Conservation (phyloP, 2,113 vertebrate genomes). For the Dipodomys stephensi region DNA sequence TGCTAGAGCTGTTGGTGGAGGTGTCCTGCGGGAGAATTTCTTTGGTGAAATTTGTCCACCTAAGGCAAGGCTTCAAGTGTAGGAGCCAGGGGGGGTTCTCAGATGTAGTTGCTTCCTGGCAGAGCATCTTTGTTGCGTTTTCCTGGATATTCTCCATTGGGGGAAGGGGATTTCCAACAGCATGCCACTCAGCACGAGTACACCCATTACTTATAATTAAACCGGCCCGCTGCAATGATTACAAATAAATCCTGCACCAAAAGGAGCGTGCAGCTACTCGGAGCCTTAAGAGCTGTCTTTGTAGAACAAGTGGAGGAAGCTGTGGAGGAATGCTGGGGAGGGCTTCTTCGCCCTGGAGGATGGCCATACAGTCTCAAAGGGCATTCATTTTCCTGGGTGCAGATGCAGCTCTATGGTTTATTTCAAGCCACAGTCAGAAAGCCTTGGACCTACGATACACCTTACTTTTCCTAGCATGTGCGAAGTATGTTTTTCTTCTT, state of each 20-base stretch:
- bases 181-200: conserved; percentile 14
- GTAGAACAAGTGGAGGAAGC: conserved; percentile 65
- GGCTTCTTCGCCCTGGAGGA: conserved; percentile 70
- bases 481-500: not conserved
- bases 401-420: conserved; percentile 72
- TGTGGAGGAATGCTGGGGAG: conserved; percentile 64
- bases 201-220: conserved; percentile 77
- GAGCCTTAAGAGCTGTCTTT: conserved; percentile 65
- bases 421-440: conserved; percentile 74
- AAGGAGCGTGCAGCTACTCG: conserved; percentile 71
- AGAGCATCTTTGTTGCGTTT: not conserved
- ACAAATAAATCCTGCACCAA: conserved; percentile 79
- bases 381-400: conserved; percentile 49
- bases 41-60: conserved; percentile 26
- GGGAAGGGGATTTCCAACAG: conserved; percentile 64
- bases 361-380: conserved; percentile 58
- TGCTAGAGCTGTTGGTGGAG: conserved; percentile 3
- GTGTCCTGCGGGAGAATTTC: conserved; percentile 1
- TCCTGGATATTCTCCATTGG: not conserved
- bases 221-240: conserved; percentile 70
- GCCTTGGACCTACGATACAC: conserved; percentile 37
- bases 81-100: not conserved
- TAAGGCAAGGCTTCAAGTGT: not conserved
- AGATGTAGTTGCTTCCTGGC: not conserved
- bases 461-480: conserved; percentile 69